Evolutionary conservation across 2,113 vertebrate species (phyloP).

Genomic region (Neogale vison): DNA sequence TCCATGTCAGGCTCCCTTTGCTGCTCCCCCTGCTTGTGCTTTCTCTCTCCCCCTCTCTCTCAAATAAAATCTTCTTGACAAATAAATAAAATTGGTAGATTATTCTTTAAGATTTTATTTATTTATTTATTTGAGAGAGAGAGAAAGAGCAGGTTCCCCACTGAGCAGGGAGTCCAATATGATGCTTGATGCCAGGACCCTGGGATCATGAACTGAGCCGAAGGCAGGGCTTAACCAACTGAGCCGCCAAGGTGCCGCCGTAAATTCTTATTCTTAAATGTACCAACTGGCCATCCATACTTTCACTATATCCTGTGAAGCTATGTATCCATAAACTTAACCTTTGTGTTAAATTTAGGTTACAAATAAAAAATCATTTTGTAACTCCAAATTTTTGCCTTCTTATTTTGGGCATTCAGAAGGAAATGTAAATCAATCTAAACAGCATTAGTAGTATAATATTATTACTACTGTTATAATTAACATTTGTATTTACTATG

Average conservation of each 20-base stretch:
- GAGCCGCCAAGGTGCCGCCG: too few species aligned
- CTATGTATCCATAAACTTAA: neutral
- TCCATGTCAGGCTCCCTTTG: neutral
- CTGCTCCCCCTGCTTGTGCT: neutral
- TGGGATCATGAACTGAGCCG: too few species aligned
- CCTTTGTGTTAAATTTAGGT: neutral
- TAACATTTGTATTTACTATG: neutral
- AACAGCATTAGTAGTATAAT: rapidly evolving
- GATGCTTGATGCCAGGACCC: too few species aligned
- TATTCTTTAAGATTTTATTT: neutral
- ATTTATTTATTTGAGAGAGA: too few species aligned
- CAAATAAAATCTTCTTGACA: neutral
- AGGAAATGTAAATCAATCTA: neutral
- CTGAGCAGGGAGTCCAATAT: too few species aligned
- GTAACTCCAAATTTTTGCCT: neutral
- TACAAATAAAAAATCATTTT: neutral
- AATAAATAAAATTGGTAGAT: neutral
- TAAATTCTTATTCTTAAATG: neutral
- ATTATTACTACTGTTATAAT: neutral
- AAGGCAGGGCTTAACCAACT: too few species aligned
- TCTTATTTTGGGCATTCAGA: neutral
- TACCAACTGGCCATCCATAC: neutral
- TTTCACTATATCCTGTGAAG: neutral
- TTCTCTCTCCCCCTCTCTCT: neutral
- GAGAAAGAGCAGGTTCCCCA: too few species aligned